A percentile compares a stretch with the other conserved stretches of the same genome.
These are phyloP conservation scores for Ceyx erithaca DNA, from an alignment of 2,797 vertebrate genomes.

Conservation along the genomic window DNA sequence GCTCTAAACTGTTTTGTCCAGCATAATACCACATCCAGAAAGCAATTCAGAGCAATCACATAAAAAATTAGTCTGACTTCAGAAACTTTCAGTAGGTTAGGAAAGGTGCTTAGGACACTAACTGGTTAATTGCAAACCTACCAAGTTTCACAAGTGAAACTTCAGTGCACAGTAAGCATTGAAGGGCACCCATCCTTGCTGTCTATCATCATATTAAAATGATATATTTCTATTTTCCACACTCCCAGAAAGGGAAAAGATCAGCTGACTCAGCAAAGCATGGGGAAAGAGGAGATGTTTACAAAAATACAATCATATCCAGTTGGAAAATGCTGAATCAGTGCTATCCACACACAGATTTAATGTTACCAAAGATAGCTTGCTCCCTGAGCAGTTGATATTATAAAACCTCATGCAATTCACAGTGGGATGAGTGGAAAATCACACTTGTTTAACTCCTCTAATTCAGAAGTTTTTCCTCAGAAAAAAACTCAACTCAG, in stretches of 20 bases:
- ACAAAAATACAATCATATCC: not conserved
- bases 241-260: not conserved
- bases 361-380: fast-evolving
- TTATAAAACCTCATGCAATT: not conserved
- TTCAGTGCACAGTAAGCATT: not conserved
- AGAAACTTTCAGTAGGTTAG: not conserved
- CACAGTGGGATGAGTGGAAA: not conserved
- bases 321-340: not conserved
- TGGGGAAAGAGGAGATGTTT: not conserved
- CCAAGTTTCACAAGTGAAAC: no score
- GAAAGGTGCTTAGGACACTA: fast-evolving
- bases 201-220: not conserved
- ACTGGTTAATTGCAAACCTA: not conserved
- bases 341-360: not conserved
- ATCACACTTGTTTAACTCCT: conserved; percentile 11
- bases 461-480: conserved; percentile 12
- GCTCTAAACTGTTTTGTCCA: not conserved
- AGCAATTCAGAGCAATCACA: not conserved
- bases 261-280: not conserved
- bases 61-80: not conserved
- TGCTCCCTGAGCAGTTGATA: not conserved
- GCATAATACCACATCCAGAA: not conserved
- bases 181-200: not conserved
- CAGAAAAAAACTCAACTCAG: not conserved
- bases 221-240: not conserved